Conservation (phyloP, 2,888 invertebrate genomes). For the Augiades crinisus region DNA sequence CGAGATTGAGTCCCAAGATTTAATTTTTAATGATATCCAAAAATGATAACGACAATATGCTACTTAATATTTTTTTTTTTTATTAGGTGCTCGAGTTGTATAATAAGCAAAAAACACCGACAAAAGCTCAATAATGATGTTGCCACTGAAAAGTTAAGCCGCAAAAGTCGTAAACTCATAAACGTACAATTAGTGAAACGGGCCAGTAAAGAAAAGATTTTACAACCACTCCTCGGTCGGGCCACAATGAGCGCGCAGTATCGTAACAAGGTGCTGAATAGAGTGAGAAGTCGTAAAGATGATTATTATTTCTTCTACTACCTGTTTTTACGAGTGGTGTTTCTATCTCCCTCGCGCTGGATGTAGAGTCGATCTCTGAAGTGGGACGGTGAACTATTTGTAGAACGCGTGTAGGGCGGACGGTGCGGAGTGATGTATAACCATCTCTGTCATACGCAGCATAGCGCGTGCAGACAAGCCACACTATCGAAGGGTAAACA, state of each 20-base stretch:
- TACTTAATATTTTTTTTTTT: not conserved
- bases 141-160: conserved; percentile 73
- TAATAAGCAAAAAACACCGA: conserved; percentile 47
- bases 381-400: conserved; percentile 55
- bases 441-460: conserved; percentile 65
- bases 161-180: conserved; percentile 79
- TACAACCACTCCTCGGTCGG: conserved; percentile 77
- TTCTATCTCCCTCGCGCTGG: conserved; percentile 58
- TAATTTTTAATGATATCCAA: not conserved
- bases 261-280: conserved; percentile 82
- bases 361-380: conserved; percentile 42
- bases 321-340: conserved; percentile 78
- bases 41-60: not conserved
- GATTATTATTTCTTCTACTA: conserved; percentile 83
- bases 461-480: conserved; percentile 74
- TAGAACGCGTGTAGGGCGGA: conserved; percentile 51
- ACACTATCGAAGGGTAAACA: conserved; percentile 81
- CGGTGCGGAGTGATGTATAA: conserved; percentile 49
- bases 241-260: conserved; percentile 80
- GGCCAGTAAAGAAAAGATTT: conserved; percentile 81
- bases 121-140: conserved; percentile 66
- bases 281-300: conserved; percentile 83
- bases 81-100: not conserved
- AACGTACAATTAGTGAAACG: conserved; percentile 81
- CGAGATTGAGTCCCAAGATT: too few relatives aligned